These are phyloP conservation scores for Neodiprion lecontei DNA, from an alignment of 1,140 invertebrate species.

Conservation along the genomic window DNA sequence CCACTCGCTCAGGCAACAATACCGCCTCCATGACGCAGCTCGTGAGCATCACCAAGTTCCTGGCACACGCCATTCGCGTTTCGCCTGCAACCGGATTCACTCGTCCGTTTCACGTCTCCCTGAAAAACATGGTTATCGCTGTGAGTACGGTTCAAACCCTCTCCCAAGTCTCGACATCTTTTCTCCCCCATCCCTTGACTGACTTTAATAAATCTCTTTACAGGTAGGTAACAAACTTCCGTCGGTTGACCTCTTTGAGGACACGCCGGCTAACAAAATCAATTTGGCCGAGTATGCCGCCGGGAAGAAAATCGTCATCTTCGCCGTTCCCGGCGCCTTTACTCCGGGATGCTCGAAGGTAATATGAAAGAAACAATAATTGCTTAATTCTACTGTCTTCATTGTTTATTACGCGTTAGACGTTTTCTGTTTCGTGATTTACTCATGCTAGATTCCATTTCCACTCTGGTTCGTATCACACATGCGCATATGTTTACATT, in stretches of 20 bases:
- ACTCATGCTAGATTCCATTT: background rate
- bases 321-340: slow-evolving; percentile 93
- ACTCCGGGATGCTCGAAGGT: slow-evolving; percentile 95
- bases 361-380: slow-evolving; percentile 23
- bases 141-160: slow-evolving; percentile 40
- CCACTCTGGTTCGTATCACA: background rate
- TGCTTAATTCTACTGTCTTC: background rate
- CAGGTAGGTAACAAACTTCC: slow-evolving; percentile 88
- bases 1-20: background rate
- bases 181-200: background rate
- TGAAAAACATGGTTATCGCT: slow-evolving; percentile 54
- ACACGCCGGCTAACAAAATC: slow-evolving; percentile 84
- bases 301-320: slow-evolving; percentile 86
- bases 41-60: slow-evolving; percentile 29
- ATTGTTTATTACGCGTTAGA: background rate
- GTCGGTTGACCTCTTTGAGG: slow-evolving; percentile 81
- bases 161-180: background rate
- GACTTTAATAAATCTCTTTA: slow-evolving; percentile 32
- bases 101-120: slow-evolving; percentile 43
- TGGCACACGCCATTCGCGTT: slow-evolving; percentile 21
- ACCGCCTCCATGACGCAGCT: slow-evolving; percentile 36
- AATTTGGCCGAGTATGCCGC: slow-evolving; percentile 77
- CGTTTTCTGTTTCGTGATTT: background rate
- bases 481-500: background rate
- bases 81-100: slow-evolving; percentile 34